Percentiles rank a stretch among this genome's conserved stretches.
Evolutionary conservation across 2,888 invertebrate genomes (phyloP).

Genomic region (Rhamnusium bicolor): DNA sequence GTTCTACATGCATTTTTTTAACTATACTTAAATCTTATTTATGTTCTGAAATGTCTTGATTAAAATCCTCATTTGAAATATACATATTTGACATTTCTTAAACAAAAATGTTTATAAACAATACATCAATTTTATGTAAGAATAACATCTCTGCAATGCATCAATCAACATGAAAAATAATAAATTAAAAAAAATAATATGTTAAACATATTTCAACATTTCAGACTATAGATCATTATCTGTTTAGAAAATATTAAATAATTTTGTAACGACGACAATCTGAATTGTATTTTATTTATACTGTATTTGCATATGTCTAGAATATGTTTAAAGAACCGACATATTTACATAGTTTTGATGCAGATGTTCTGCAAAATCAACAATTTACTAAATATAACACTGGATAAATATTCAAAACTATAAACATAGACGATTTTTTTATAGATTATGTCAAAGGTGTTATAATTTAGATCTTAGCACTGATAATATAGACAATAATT

Average conservation of each 20-base stretch:
- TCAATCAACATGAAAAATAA: no score
- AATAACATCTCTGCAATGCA: no score
- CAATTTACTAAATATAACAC: neutral
- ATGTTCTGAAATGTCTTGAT: no score
- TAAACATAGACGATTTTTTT: neutral
- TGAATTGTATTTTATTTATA: neutral
- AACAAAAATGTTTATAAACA: no score
- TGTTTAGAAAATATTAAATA: neutral
- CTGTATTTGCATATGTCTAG: neutral
- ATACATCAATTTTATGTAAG: no score
- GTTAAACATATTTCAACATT: no score
- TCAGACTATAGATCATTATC: no score
- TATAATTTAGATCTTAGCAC: neutral
- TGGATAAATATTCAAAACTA: neutral
- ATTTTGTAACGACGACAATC: neutral
- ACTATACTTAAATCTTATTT: no score
- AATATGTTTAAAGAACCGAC: neutral
- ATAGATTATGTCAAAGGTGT: neutral
- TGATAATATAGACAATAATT: neutral
- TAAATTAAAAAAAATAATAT: no score
- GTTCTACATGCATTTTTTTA: no score
- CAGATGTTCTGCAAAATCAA: neutral
- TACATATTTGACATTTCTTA: no score
- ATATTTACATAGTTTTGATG: neutral
- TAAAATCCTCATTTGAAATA: no score